Evolutionary conservation across 2,888 invertebrate genomes (phyloP), one percentile per base, ranked within the genome.

Genomic region (Theodoxus fluviatilis): DNA sequence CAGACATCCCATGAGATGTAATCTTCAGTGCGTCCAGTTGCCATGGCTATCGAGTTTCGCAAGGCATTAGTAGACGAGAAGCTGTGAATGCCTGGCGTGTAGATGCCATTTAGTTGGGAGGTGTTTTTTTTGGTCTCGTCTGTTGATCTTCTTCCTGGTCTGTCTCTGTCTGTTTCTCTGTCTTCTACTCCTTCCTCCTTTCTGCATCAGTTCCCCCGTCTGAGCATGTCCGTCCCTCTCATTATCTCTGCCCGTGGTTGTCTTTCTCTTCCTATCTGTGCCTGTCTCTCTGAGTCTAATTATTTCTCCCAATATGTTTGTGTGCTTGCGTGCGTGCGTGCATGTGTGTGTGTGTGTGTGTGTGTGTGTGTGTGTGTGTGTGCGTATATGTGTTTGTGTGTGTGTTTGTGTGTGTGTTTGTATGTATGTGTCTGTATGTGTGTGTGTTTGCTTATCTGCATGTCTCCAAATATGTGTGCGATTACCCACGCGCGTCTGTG

Each of bases 311-410:
- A 28, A 47, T 47, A n/a, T 18, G 18, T 2, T 18, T 18, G 18
- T 18, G 18, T 3, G 18, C 22, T 47, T 18, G 47, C 47, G 22
- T 3, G 18, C 18, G 47, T 18, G 18, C 2, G 47, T 47, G 47
- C 25, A 25, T 57, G 59, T 57, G 31, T 57, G 59, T 57, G 31
- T 57, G 59, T 57, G 31, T 57, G 59, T 57, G 31, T 57, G 59
- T 57, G 31, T 57, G 59, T 57, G 31, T 57, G 59, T 57, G 31
- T 57, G 59, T 57, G 31, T 57, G 59, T 57, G 31, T 57, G 59
- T 25, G 18, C n/a, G 15, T 57, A 18, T 28, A n/a, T n/a, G n/a
- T n/a, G n/a, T 25, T 25, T 52, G 22, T 18, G 22, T 18, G 22
- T 52, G 12, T 52, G 6, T 7, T 52, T 18, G 22, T 25, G 25